Conservation (phyloP, 2,797 vertebrate species). For the Sebastes hubbsi region DNA sequence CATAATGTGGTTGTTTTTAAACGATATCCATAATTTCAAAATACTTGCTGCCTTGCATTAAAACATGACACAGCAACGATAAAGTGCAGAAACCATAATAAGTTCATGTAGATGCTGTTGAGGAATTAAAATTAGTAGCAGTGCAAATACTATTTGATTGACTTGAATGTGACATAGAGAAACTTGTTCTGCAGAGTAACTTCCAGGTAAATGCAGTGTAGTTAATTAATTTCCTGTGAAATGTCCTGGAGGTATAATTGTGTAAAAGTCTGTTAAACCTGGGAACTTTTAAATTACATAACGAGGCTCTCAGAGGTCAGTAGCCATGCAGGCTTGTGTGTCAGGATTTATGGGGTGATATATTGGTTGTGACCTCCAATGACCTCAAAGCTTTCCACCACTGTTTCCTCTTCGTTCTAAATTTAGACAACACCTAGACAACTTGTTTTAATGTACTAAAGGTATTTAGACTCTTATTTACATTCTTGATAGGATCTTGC, state of each 20-base stretch:
- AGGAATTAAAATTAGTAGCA: too few relatives aligned
- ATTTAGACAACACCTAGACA: conserved; percentile 28
- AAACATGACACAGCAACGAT: neutral
- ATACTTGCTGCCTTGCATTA: neutral
- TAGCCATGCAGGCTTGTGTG: neutral
- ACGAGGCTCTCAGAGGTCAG: neutral
- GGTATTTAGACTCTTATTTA: neutral
- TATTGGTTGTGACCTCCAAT: conserved; percentile 42
- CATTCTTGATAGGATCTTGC: neutral
- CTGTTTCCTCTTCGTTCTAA: neutral
- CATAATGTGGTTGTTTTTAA: neutral
- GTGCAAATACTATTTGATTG: neutral
- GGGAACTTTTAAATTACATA: neutral
- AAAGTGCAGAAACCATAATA: neutral
- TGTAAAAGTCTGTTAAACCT: neutral
- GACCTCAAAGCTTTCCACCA: conserved; percentile 3
- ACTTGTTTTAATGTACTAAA: neutral
- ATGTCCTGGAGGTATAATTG: neutral
- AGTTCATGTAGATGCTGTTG: neutral
- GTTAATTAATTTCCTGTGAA: neutral
- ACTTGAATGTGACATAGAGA: neutral
- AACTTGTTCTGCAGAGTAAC: neutral
- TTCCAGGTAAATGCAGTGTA: neutral
- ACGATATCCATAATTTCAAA: too few relatives aligned
- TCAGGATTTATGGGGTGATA: neutral